Evolutionary conservation across 2,888 invertebrate genomes (phyloP), one percentile per base, ranked within the genome.

Genomic region (Diabrotica balteata): DNA sequence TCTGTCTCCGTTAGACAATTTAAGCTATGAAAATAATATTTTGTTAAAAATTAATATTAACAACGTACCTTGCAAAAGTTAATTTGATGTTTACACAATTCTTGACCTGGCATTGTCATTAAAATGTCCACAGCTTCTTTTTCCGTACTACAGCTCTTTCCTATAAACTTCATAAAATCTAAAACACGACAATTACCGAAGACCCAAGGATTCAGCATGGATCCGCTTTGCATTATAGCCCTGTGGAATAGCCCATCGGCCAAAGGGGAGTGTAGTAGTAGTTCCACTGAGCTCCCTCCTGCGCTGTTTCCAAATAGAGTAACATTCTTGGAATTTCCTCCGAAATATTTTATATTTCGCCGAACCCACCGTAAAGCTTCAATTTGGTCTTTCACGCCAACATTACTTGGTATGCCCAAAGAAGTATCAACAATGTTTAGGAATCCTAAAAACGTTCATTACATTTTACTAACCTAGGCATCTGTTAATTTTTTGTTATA

Each of bases 351-450:
- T 66, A 93, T 90, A 79, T 93, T 90, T 57, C 87, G 82, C 63
- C 88, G 87, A 0, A 91, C 83, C 92, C 92, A 93, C 72, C 87
- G 86, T 54, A 93, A 80, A 0, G 91, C 92, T 72, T 90, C 85
- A 42, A 85, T 85, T 82, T 92, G 92, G 85, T 93, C 93, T 78
- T 92, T 92, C 45, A 92, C 78, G 0, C 92, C 92, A 75, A 87
- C 88, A 80, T 92, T 93, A 5, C 90, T 91, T 0, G 92, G 89
- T 0, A 90, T 84, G 0, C 86, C 78, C 9, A 86, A 76, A 8
- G 82, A 78, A 7, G 82, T 76, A 71, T 87, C 86, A 63, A 84
- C 81, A 0, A 86, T 77, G 44, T 83, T 83, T 44, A 86, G 80
- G 67, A 87, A 87, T 81, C 83, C 70, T 72, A 58, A 43, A 54